Percentiles rank a stretch among this genome's conserved stretches.
Conservation (phyloP, 2,888 invertebrate genomes). For the Pomacea canaliculata region DNA sequence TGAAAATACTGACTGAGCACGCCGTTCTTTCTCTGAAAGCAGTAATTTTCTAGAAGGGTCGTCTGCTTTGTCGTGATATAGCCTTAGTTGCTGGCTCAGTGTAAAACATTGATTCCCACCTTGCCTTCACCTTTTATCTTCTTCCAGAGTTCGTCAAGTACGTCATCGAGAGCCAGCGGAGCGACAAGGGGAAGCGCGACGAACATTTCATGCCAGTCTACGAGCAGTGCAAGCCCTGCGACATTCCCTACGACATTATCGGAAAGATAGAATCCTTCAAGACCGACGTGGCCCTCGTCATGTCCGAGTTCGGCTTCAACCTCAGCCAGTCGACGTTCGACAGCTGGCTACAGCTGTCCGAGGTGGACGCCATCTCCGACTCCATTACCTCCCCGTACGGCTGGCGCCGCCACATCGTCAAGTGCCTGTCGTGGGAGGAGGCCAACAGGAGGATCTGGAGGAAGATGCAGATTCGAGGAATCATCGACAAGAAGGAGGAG, state of each 20-base stretch:
- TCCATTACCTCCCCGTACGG: slow-evolving; percentile 37
- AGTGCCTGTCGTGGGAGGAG: slow-evolving; percentile 38
- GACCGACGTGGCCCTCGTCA: slow-evolving; percentile 16
- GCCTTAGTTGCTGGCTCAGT: too few species aligned
- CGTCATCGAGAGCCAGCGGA: slow-evolving; percentile 19
- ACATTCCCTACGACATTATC: slow-evolving; percentile 23
- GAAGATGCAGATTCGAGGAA: slow-evolving; percentile 49
- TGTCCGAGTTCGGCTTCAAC: slow-evolving; percentile 33
- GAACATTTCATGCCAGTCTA: slow-evolving; percentile 27
- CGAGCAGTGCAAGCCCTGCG: slow-evolving; percentile 29
- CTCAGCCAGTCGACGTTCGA: slow-evolving; percentile 29
- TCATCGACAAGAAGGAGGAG: slow-evolving; percentile 36
- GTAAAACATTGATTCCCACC: too few species aligned
- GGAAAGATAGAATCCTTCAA: slow-evolving; percentile 32
- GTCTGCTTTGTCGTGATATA: too few species aligned
- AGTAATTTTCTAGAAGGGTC: too few species aligned
- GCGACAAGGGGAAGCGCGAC: slow-evolving; percentile 11
- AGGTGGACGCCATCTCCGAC: slow-evolving; percentile 41
- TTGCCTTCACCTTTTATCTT: background rate
- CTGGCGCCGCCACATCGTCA: slow-evolving; percentile 31
- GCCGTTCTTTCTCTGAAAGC: too few species aligned
- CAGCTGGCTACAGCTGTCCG: slow-evolving; percentile 25
- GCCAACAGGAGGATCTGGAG: slow-evolving; percentile 44
- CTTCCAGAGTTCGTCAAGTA: slow-evolving; percentile 25
- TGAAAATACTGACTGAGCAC: too few species aligned